Conservation (phyloP, 2,888 invertebrate genomes). For the Caenorhabditis uteleia region DNA sequence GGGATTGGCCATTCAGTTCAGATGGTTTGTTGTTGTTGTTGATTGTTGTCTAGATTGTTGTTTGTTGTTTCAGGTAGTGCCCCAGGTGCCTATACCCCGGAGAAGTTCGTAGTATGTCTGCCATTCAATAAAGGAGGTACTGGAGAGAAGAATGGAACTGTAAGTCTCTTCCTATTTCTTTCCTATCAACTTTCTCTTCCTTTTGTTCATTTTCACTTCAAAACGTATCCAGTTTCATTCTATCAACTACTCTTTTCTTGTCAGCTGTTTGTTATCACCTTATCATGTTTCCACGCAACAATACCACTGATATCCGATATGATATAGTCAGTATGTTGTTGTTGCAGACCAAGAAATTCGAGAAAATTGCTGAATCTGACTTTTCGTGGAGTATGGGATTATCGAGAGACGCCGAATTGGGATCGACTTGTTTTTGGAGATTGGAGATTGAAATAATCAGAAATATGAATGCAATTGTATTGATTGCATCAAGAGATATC, state of each 20-base stretch:
- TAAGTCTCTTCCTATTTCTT: conserved; percentile 21
- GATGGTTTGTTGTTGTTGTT: conserved; percentile 46
- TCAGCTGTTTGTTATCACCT: neutral
- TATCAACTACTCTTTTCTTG: neutral
- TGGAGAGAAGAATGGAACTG: conserved; percentile 63
- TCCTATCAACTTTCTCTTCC: no score
- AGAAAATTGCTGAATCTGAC: conserved; percentile 60
- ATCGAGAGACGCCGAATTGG: conserved; percentile 53
- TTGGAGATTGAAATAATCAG: conserved; percentile 62
- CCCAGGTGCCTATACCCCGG: conserved; percentile 61
- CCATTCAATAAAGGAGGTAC: conserved; percentile 67
- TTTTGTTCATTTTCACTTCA: conserved; percentile 3
- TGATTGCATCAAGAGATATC: conserved; percentile 65
- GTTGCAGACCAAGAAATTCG: conserved; percentile 67
- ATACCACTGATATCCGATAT: no score
- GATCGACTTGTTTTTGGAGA: conserved; percentile 64
- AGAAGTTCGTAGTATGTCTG: conserved; percentile 63
- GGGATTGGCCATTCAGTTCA: conserved; percentile 66
- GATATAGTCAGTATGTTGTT: neutral
- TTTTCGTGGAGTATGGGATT: conserved; percentile 65
- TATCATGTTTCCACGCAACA: conserved; percentile 1
- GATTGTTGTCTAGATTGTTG: neutral
- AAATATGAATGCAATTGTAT: conserved; percentile 60
- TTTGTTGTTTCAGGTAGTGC: conserved; percentile 51
- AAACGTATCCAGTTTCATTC: no score